Evolutionary conservation across 2,888 invertebrate species (phyloP), one percentile per base, ranked within the genome.

Genomic region (Calameuta idolon): DNA sequence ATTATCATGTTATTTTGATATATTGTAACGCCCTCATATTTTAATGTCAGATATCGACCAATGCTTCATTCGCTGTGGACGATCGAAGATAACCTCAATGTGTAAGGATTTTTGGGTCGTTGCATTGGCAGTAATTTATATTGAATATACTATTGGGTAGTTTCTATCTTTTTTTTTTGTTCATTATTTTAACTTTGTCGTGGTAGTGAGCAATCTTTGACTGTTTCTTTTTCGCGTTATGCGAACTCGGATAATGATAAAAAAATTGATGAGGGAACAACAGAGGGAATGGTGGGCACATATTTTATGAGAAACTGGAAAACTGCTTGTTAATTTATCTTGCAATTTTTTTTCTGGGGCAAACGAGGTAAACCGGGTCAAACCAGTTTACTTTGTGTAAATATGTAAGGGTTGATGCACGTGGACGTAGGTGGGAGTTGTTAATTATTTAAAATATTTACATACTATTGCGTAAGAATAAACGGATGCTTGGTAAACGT

Each of bases 1-100:
- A 84, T 84, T 84, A 85, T 86, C 83, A 83, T 80, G 82, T 83
- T 82, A 82, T 80, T 74, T n/a, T 31, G 37, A 74, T 73, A 12
- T 76, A 73, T 31, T 30, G 71, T 15, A 40, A 31, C 30, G 34
- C 34, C 33, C 30, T 15, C 15, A 34, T 35, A n/a, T 5, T 35
- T 15, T 35, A 34, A 5, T 34, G 74, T 34, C 71, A 31, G 5
- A 5, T 23, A 34, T 34, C 12, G 31, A 9, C 55, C 11, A 71
- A 30, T n/a, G 31, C 71, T 31, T 71, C 11, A 23, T 71, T 71
- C 71, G 15, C 33, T 71, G 31, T 30, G 31, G 12, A 31, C 12
- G 31, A 34, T 71, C 71, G 12, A 35, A 12, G 35, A 3, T 35
- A 35, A 35, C 12, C 12, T 12, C 35, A 12, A 35, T 35, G 35